Evolutionary conservation across 2,113 vertebrate species (phyloP).

Genomic region (Panurus biarmicus): DNA sequence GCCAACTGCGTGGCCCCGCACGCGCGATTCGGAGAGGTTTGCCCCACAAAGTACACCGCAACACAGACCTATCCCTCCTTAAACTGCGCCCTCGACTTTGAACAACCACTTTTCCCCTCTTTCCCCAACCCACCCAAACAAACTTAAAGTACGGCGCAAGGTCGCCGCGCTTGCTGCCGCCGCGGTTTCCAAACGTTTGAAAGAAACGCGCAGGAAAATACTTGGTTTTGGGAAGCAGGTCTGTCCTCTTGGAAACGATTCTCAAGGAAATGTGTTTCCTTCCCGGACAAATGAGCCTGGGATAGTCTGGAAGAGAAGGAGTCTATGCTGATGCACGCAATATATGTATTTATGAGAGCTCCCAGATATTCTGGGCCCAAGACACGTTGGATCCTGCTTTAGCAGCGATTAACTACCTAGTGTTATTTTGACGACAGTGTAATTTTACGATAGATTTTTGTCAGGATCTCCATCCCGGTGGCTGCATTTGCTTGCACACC

Average conservation of each 20-base stretch:
- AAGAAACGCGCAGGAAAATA: not conserved
- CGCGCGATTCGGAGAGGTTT: not conserved
- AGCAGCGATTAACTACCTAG: not conserved
- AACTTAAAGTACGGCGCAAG: too few species aligned
- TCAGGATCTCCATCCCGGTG: not conserved
- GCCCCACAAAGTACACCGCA: not conserved
- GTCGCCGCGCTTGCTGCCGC: not conserved
- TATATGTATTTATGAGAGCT: not conserved
- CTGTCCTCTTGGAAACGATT: not conserved
- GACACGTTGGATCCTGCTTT: not conserved
- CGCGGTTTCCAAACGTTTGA: not conserved
- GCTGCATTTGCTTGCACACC: not conserved
- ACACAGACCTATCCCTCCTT: not conserved
- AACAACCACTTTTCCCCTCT: rapidly evolving
- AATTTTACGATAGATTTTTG: not conserved
- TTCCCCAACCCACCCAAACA: rapidly evolving
- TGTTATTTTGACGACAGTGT: not conserved
- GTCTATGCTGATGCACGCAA: not conserved
- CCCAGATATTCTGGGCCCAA: not conserved
- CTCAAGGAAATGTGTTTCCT: not conserved
- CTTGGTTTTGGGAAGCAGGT: not conserved
- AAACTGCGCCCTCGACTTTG: not conserved
- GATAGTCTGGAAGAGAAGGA: not conserved
- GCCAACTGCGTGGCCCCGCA: not conserved
- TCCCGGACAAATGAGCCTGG: not conserved